Conservation (phyloP, 2,888 invertebrate species). For the Caenorhabditis becei region DNA sequence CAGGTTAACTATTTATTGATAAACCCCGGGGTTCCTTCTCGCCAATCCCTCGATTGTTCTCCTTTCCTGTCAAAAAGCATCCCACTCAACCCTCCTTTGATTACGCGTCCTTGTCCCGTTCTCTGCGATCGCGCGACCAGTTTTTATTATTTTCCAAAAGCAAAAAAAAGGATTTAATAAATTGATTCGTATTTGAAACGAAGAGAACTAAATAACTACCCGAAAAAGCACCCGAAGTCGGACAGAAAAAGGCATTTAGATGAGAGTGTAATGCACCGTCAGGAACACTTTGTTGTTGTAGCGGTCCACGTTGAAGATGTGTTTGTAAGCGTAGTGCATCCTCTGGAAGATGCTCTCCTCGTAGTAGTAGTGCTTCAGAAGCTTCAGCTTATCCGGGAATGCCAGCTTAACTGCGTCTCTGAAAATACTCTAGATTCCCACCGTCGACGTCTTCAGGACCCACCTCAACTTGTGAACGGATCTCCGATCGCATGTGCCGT, state of each 20-base stretch:
- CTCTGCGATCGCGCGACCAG: neutral
- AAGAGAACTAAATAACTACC: conserved; percentile 3
- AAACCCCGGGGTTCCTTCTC: neutral
- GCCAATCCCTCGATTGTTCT: neutral
- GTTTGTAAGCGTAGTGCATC: conserved; percentile 47
- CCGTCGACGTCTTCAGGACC: neutral
- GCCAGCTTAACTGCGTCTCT: conserved; percentile 60
- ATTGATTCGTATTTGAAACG: conserved; percentile 2
- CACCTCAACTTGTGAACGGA: conserved; percentile 60
- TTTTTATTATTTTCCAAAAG: conserved; percentile 4
- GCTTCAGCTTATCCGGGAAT: conserved; percentile 45
- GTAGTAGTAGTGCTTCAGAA: conserved; percentile 29
- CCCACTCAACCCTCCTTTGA: neutral
- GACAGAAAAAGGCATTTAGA: neutral
- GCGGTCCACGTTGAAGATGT: conserved; percentile 66
- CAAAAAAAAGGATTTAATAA: conserved; percentile 12
- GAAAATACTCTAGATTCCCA: too few species aligned
- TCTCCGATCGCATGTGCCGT: conserved; percentile 61
- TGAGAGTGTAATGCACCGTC: conserved; percentile 57
- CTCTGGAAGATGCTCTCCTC: conserved; percentile 30
- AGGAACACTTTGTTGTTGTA: conserved; percentile 67
- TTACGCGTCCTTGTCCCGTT: conserved; percentile 12
- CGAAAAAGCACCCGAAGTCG: conserved; percentile 2
- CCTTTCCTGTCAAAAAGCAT: neutral
- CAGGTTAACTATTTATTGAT: conserved; percentile 13